Conservation (phyloP, 2,113 vertebrate species). For the Pseudonaja textilis region DNA sequence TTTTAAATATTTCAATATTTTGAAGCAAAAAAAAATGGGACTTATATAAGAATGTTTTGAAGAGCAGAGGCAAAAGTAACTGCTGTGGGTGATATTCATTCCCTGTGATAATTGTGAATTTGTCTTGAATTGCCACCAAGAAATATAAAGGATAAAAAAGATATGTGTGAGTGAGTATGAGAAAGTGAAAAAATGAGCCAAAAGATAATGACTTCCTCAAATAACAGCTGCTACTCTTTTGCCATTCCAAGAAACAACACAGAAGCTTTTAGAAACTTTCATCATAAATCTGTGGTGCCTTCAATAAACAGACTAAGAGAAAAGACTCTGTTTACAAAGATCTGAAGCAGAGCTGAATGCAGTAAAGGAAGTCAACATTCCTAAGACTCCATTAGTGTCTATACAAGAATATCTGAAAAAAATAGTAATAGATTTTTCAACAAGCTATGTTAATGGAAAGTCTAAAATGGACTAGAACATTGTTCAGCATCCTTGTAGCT, state of each 20-base stretch:
- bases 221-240: slow-evolving; percentile 8
- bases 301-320: neutral
- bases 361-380: neutral
- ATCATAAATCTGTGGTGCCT: neutral
- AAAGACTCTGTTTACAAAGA: neutral
- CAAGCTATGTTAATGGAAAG: neutral
- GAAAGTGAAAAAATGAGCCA: slow-evolving; percentile 6
- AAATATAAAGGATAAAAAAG: neutral
- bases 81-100: neutral
- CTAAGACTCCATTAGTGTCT: neutral
- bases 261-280: neutral
- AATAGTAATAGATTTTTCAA: neutral
- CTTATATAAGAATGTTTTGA: neutral
- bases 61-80: neutral
- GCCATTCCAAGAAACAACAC: neutral
- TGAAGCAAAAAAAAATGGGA: neutral
- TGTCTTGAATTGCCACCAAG: neutral
- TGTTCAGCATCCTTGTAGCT: neutral
- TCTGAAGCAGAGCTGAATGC: neutral
- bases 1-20: neutral
- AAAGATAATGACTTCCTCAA: neutral
- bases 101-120: neutral
- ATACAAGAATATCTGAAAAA: neutral
- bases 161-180: neutral
- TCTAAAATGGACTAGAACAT: neutral